phyloP scores from a whole-genome alignment of 2,888 invertebrate genomes.

The Eristalis arbustorum region DNA sequence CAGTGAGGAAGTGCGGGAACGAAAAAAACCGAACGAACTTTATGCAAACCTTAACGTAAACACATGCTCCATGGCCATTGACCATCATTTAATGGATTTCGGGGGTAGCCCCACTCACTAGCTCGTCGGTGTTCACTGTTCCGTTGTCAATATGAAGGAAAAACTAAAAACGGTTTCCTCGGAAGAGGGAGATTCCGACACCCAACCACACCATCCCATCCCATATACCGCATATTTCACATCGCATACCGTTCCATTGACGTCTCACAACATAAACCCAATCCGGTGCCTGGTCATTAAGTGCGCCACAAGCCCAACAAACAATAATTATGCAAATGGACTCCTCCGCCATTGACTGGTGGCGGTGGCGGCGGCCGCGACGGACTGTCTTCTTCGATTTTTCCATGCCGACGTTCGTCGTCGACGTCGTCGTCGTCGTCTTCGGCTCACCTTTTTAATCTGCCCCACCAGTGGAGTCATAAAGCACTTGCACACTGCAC shows the following conservation, averaged over 20 bases:
- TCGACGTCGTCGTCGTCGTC: background rate
- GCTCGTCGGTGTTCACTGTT: background rate
- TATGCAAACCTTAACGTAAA: conserved; percentile 33
- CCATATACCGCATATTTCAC: conserved; percentile 18
- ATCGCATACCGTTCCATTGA: conserved; percentile 59
- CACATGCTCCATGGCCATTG: conserved; percentile 53
- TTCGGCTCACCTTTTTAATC: conserved; percentile 56
- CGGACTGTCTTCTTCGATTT: conserved; percentile 33
- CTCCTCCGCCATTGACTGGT: background rate
- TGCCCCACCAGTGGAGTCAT: conserved; percentile 51
- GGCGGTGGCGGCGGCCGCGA: too few relatives aligned
- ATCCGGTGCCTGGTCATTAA: conserved; percentile 69
- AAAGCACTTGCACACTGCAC: conserved; percentile 61
- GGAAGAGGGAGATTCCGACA: conserved; percentile 44
- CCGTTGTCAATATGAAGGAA: conserved; percentile 55
- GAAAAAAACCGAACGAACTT: background rate
- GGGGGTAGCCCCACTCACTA: background rate
- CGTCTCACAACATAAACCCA: conserved; percentile 70
- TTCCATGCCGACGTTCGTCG: background rate
- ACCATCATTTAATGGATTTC: conserved; percentile 51
- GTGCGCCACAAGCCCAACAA: conserved; percentile 70
- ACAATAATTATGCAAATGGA: conserved; percentile 70
- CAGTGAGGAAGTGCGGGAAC: background rate
- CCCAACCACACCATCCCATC: background rate
- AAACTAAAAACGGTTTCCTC: conserved; percentile 62